Percentiles rank a stretch among this genome's conserved stretches.
These are phyloP conservation scores for Echinometra lucunter DNA, from an alignment of 53 echinoderm and acorn worm genomes.

Conservation along the genomic window DNA sequence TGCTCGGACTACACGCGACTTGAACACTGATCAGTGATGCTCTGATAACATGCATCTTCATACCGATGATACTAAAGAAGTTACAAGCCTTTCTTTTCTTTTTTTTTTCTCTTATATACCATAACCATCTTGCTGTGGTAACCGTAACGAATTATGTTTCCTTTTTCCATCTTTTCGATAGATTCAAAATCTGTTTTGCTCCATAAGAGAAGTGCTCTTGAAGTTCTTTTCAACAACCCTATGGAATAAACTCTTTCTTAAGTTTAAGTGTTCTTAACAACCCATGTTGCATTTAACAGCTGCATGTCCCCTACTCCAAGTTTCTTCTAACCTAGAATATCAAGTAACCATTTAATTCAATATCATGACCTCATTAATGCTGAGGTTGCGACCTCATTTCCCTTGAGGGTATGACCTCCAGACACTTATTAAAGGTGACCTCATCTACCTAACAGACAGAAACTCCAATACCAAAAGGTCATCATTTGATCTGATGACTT, in stretches of 20 bases:
- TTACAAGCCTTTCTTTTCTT: neutral
- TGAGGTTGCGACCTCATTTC: neutral
- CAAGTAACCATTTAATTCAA: neutral
- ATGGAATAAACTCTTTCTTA: neutral
- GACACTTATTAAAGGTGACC: too few relatives aligned
- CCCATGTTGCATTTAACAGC: neutral
- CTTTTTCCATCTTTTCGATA: neutral
- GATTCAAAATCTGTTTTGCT: neutral
- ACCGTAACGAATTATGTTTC: neutral
- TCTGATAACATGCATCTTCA: neutral
- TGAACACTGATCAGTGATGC: neutral
- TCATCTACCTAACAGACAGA: too few relatives aligned
- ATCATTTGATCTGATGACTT: too few relatives aligned
- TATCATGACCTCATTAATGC: neutral
- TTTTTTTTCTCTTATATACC: neutral
- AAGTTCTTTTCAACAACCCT: too few relatives aligned
- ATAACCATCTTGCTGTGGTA: neutral
- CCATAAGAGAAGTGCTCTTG: neutral
- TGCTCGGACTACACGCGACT: conserved; percentile 18
- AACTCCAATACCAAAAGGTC: too few relatives aligned
- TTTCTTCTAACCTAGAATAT: conserved; percentile 2
- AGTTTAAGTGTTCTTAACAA: neutral
- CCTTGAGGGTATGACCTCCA: neutral
- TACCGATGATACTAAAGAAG: neutral
- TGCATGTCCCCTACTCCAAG: neutral